Evolutionary conservation across 2,888 invertebrate species (phyloP).

Genomic region (Steinernema carpocapsae): DNA sequence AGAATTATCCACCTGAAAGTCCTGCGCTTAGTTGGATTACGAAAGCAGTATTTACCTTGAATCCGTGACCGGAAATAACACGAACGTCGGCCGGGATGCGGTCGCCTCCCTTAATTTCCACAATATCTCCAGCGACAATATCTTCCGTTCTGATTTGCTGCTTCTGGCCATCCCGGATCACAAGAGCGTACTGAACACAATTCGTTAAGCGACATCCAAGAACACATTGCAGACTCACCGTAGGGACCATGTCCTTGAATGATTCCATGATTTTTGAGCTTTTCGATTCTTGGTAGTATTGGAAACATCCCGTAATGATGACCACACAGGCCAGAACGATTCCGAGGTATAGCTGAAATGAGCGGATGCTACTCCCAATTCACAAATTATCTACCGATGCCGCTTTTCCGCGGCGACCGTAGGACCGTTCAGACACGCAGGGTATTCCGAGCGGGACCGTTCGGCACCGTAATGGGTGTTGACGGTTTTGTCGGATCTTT

Average conservation of each 20-base stretch:
- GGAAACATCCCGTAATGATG: constrained; percentile 77
- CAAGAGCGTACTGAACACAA: constrained; percentile 80
- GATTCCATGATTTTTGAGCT: constrained; percentile 73
- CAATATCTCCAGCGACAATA: constrained; percentile 91
- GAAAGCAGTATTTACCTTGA: constrained; percentile 75
- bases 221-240: constrained; percentile 45
- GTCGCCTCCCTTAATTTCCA: constrained; percentile 97
- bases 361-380: not conserved
- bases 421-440: too few species aligned
- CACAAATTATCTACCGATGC: too few species aligned
- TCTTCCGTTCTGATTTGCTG: constrained; percentile 72
- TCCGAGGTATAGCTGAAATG: constrained; percentile 42
- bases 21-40: too few species aligned
- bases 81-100: constrained; percentile 95
- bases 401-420: too few species aligned
- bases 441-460: too few species aligned
- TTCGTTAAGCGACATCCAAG: not conserved
- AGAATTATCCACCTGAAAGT: constrained; percentile 70
- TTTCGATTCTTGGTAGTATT: constrained; percentile 75
- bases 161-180: constrained; percentile 73
- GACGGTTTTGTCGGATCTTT: too few species aligned
- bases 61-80: constrained; percentile 88
- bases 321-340: constrained; percentile 74
- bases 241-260: constrained; percentile 78
- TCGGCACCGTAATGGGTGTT: too few species aligned